Percentiles rank a stretch among this genome's conserved stretches.
phyloP scores from a whole-genome alignment of 2,113 vertebrate genomes.

The Acanthisitta chloris region DNA sequence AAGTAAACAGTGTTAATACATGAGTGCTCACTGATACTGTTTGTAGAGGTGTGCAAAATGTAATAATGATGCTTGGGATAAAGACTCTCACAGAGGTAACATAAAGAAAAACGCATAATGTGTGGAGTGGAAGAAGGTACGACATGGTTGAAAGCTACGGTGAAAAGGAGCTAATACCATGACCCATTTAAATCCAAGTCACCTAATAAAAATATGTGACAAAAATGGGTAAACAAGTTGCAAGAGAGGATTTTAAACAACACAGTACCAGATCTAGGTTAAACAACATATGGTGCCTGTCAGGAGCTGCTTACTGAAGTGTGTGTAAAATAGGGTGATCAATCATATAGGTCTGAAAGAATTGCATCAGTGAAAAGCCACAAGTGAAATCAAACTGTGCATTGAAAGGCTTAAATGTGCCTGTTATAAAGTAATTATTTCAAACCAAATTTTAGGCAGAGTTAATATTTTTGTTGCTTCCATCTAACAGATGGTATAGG shows the following conservation, averaged over 20 bases:
- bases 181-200: not conserved
- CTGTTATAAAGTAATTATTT: not conserved
- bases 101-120: rapidly evolving
- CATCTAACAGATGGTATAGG: slow-evolving; percentile 15
- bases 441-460: not conserved
- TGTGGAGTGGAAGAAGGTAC: not conserved
- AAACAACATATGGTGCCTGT: slow-evolving; percentile 25
- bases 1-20: not conserved
- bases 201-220: not conserved
- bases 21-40: not conserved
- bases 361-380: not conserved
- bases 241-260: not conserved
- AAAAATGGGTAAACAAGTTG: not conserved
- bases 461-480: not conserved
- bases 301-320: not conserved
- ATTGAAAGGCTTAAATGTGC: not conserved
- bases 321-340: not conserved
- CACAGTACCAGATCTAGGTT: not conserved
- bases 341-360: not conserved
- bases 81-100: not conserved
- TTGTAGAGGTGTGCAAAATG: not conserved
- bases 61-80: not conserved
- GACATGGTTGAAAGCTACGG: not conserved
- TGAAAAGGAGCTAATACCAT: not conserved
- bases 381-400: not conserved